A percentile compares a stretch with the other conserved stretches of the same genome.
Evolutionary conservation across 2,113 vertebrate species (phyloP).

Genomic region (Dipodomys spectabilis): DNA sequence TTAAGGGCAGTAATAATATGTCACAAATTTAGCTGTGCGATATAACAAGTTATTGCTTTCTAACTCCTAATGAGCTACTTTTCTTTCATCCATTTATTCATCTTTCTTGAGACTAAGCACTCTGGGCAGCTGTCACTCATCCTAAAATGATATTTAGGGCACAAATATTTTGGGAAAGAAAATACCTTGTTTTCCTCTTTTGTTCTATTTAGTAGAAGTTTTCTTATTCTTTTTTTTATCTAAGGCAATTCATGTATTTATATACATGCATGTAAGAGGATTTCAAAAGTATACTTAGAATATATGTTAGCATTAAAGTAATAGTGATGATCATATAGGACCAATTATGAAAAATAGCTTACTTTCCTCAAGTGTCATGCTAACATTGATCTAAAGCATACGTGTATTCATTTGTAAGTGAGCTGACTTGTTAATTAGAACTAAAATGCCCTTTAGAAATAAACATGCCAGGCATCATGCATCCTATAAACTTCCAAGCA

Average conservation of each 20-base stretch:
- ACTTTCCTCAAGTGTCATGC: not conserved
- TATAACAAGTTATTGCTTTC: constrained; percentile 66
- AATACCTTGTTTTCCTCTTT: constrained; percentile 60
- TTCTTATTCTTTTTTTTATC: not conserved
- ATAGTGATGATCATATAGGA: not conserved
- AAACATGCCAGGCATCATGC: not conserved
- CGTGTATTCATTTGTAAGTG: not conserved
- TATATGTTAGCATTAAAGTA: not conserved
- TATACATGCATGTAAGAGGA: constrained; percentile 34
- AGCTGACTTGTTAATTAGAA: not conserved
- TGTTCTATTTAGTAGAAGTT: constrained; percentile 36
- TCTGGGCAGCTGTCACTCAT: constrained; percentile 71
- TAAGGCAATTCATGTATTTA: constrained; percentile 62
- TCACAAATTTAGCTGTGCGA: constrained; percentile 67
- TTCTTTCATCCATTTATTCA: constrained; percentile 66
- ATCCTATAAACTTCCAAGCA: not conserved
- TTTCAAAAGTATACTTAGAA: too few relatives aligned
- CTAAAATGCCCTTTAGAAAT: not conserved
- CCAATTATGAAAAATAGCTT: too few relatives aligned
- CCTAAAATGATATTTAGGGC: constrained; percentile 12
- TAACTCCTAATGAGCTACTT: constrained; percentile 70
- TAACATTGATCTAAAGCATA: not conserved
- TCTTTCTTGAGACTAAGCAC: constrained; percentile 58
- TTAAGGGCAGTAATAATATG: constrained; percentile 52
- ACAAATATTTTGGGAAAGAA: constrained; percentile 53